These are phyloP conservation scores for Zaprionus obscuricornis DNA, from an alignment of 2,888 invertebrate genomes.

Conservation along the genomic window DNA sequence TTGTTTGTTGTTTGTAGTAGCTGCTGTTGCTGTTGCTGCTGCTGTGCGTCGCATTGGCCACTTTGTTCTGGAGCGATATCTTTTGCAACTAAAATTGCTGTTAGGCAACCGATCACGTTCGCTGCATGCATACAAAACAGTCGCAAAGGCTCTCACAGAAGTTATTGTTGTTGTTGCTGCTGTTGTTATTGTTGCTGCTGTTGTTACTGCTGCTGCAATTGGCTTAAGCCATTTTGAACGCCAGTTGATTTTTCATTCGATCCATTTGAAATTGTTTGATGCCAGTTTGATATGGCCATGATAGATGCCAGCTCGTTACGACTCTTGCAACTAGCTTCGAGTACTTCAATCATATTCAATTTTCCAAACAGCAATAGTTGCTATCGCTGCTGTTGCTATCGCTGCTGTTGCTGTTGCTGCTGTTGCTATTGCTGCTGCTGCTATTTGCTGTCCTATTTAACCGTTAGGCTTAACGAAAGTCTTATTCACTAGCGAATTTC, in stretches of 20 bases:
- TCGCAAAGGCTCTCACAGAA: slow-evolving; percentile 24
- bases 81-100: slow-evolving; percentile 73
- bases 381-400: too few relatives aligned
- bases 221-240: slow-evolving; percentile 65
- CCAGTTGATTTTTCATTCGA: slow-evolving; percentile 78
- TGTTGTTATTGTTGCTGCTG: slow-evolving; percentile 8
- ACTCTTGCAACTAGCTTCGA: slow-evolving; percentile 41
- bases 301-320: slow-evolving; percentile 75
- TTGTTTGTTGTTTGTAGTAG: slow-evolving; percentile 23
- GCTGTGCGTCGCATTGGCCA: slow-evolving; percentile 71
- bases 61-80: slow-evolving; percentile 73
- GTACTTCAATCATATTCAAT: slow-evolving; percentile 69
- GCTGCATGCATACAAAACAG: slow-evolving; percentile 75
- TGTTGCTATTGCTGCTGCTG: too few relatives aligned
- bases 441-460: too few relatives aligned
- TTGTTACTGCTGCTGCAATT: slow-evolving; percentile 54
- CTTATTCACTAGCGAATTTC: too few relatives aligned
- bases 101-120: slow-evolving; percentile 75
- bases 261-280: slow-evolving; percentile 79
- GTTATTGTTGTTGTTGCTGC: slow-evolving; percentile 8
- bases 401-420: slow-evolving; percentile 24
- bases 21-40: slow-evolving; percentile 33
- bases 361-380: slow-evolving; percentile 28
- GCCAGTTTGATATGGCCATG: slow-evolving; percentile 77
- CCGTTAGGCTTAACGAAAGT: too few relatives aligned